phyloP scores from a whole-genome alignment of 2,888 invertebrate species.

The Blera fallax region DNA sequence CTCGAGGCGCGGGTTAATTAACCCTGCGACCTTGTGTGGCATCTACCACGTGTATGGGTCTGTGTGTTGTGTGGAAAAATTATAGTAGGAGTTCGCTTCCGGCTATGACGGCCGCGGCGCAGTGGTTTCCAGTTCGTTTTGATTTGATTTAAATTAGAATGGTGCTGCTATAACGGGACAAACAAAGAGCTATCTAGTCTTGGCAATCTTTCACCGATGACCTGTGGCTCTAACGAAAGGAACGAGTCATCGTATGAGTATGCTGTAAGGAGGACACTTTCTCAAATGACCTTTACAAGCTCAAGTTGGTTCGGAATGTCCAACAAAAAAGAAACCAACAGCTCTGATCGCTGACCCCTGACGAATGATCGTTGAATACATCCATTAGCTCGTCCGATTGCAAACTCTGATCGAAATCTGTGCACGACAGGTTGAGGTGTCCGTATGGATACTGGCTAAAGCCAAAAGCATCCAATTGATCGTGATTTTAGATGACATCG shows the following conservation, averaged over 20 bases:
- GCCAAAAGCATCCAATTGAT: conserved; percentile 74
- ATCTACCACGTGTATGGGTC: conserved; percentile 17
- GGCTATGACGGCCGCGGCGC: conserved; percentile 30
- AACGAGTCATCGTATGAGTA: neutral
- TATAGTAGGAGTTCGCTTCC: conserved; percentile 53
- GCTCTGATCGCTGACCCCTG: conserved; percentile 47
- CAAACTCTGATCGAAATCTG: conserved; percentile 63
- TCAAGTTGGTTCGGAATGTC: conserved; percentile 22
- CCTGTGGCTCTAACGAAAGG: neutral
- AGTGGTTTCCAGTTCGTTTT: neutral
- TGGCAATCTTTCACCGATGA: conserved; percentile 24
- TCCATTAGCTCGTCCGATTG: conserved; percentile 41
- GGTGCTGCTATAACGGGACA: conserved; percentile 34
- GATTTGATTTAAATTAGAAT: conserved; percentile 63
- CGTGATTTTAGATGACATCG: conserved; percentile 81
- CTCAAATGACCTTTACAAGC: conserved; percentile 41
- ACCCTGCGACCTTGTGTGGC: conserved; percentile 67
- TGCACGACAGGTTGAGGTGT: conserved; percentile 72
- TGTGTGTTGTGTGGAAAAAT: conserved; percentile 26
- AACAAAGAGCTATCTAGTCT: conserved; percentile 13
- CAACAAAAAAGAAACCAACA: conserved; percentile 24
- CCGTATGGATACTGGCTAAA: conserved; percentile 56
- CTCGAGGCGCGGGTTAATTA: conserved; percentile 69
- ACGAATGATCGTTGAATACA: conserved; percentile 30
- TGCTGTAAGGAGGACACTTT: conserved; percentile 47